Evolutionary conservation across 2,797 vertebrate genomes (phyloP).

Genomic region (Danio kyathit): DNA sequence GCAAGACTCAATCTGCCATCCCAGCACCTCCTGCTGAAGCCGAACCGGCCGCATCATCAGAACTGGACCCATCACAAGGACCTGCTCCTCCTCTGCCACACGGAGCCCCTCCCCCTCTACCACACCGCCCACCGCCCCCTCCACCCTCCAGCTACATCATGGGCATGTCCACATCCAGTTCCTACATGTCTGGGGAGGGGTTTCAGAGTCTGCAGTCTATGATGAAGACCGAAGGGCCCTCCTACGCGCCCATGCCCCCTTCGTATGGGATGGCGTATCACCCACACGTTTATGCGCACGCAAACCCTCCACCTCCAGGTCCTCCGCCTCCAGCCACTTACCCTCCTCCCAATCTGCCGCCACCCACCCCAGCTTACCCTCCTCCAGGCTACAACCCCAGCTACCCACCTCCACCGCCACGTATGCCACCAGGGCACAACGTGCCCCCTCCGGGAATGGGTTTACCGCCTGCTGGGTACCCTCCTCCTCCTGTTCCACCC

Average conservation of each 20-base stretch:
- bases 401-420: conserved; percentile 89
- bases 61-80: conserved; percentile 81
- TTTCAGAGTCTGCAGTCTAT: conserved; percentile 95
- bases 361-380: conserved; percentile 85
- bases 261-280: conserved; percentile 89
- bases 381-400: conserved; percentile 92
- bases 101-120: conserved; percentile 89
- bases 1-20: conserved; percentile 82
- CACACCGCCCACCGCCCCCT: conserved; percentile 89
- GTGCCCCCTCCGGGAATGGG: conserved; percentile 88
- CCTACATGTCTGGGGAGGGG: conserved; percentile 97
- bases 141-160: conserved; percentile 91
- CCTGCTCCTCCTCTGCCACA: conserved; percentile 88
- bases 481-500: conserved; percentile 89
- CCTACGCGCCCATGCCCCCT: conserved; percentile 88
- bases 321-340: conserved; percentile 84
- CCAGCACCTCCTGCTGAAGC: conserved; percentile 84
- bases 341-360: conserved; percentile 82
- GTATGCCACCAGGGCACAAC: conserved; percentile 80
- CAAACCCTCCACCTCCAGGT: conserved; percentile 86
- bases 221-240: conserved; percentile 95
- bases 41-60: conserved; percentile 83
- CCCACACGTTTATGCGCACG: conserved; percentile 84
- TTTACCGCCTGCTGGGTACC: conserved; percentile 89
- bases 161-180: conserved; percentile 94